phyloP scores from a whole-genome alignment of 1,140 invertebrate species.

The Lerema accius region DNA sequence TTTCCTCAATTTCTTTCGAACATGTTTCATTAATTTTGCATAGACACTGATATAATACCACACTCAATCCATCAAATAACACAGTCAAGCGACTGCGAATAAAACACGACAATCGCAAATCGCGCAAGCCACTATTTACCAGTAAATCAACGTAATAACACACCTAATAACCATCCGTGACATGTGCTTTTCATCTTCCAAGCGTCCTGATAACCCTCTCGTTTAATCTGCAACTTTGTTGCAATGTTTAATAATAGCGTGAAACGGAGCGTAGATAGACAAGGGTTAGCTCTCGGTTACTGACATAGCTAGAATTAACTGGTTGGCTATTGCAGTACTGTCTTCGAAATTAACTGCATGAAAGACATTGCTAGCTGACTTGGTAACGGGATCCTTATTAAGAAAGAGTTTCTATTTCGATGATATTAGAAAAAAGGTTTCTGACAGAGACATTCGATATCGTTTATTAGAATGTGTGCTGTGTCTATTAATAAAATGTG shows the following conservation, averaged over 20 bases:
- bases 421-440: too few relatives aligned
- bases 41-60: too few relatives aligned
- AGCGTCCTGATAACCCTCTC: neutral
- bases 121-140: neutral
- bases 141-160: conserved; percentile 4
- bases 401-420: too few relatives aligned
- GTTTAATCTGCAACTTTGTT: conserved; percentile 20
- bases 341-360: too few relatives aligned
- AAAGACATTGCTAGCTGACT: too few relatives aligned
- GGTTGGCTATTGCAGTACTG: too few relatives aligned
- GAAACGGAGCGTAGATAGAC: neutral
- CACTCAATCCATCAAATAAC: neutral
- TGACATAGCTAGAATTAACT: neutral
- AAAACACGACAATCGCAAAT: neutral
- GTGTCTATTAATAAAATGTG: too few relatives aligned
- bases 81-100: neutral
- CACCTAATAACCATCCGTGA: neutral
- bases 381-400: too few relatives aligned
- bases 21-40: too few relatives aligned
- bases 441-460: too few relatives aligned
- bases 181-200: conserved; percentile 5
- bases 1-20: too few relatives aligned
- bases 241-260: neutral
- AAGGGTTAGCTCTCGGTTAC: neutral
- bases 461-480: too few relatives aligned